A percentile compares a stretch with the other conserved stretches of the same genome.
Evolutionary conservation across 2,113 vertebrate species (phyloP).

Genomic region (Sitta europaea): DNA sequence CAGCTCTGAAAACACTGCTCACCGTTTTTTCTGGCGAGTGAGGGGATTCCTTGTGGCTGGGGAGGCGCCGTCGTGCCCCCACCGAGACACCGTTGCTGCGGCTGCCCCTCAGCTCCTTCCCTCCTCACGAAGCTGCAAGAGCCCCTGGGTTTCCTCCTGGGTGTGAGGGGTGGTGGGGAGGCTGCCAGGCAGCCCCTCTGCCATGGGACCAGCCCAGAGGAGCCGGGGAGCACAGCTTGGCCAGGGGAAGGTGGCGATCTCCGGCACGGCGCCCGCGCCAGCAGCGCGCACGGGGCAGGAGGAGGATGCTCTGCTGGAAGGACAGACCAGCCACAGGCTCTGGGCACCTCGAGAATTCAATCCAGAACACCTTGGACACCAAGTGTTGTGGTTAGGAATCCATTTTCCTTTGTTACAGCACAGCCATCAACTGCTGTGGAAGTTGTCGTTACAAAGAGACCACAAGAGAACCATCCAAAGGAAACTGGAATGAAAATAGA

Average conservation of each 20-base stretch:
- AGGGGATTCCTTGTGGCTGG: not conserved
- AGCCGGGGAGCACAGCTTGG: not conserved
- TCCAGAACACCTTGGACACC: not conserved
- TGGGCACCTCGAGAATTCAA: not conserved
- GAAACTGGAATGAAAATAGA: not conserved
- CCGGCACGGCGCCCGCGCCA: accelerated
- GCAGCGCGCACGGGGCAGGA: accelerated
- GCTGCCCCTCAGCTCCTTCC: not conserved
- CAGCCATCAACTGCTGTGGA: not conserved
- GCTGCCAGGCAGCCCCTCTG: not conserved
- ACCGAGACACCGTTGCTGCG: accelerated
- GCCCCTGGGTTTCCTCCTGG: not conserved
- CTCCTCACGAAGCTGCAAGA: not conserved
- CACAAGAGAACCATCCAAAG: not conserved
- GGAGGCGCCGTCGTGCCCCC: not conserved
- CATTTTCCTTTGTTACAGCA: not conserved
- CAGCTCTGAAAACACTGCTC: not conserved
- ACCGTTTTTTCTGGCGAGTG: not conserved
- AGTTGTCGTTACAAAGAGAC: not conserved
- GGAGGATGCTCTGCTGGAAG: not conserved
- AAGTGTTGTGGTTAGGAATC: not conserved
- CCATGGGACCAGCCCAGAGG: accelerated
- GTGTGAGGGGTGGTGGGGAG: not conserved
- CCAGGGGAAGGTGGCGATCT: not conserved
- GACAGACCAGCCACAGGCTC: not conserved